Evolutionary conservation across 2,888 invertebrate species (phyloP), one percentile per base, ranked within the genome.

Genomic region (Orgyia antiqua): DNA sequence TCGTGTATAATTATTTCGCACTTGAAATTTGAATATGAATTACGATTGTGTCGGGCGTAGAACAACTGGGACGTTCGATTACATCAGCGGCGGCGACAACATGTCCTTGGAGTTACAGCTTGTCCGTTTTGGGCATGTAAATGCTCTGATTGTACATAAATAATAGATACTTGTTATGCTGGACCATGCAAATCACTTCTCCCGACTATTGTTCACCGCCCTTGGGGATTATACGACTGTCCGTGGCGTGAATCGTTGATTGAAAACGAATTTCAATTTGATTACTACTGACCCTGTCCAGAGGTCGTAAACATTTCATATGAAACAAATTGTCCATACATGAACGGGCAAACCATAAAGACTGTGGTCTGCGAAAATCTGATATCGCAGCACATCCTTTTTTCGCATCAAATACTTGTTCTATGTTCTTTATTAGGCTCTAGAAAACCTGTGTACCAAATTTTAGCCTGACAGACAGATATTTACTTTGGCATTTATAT

Each of bases 191-290:
- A 80, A 82, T 77, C 63, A 64, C 66, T 61, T 77, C 77, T 74
- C 72, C 60, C 58, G 65, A 66, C 78, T 68, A 83, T 83, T 84
- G 82, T 83, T 70, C 63, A 51, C 56, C 67, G 78, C 73, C 80
- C 75, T 80, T 79, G 76, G 64, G 67, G 72, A 71, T 79, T 72
- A 72, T 68, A 66, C 69, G 62, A 55, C 52, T 59, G 60, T 54
- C 59, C 82, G 80, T 73, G 82, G 58, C 49, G 42, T 48, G 80
- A 71, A 77, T 83, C 44, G 38, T 43, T 70, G 65, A 82, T 77
- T 62, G 62, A 52, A 67, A 68, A 67, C 66, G 54, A 68, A 73
- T 73, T 79, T 75, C 60, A 68, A 64, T 72, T 68, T 58, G 65
- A 63, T 57, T 67, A 63, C 58, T 58, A 30, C 37, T 50, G 42